Percentiles rank a stretch among this genome's conserved stretches.
These are phyloP conservation scores for Lamellibrachia luymesi DNA, from an alignment of 1,140 invertebrate species.

Conservation along the genomic window DNA sequence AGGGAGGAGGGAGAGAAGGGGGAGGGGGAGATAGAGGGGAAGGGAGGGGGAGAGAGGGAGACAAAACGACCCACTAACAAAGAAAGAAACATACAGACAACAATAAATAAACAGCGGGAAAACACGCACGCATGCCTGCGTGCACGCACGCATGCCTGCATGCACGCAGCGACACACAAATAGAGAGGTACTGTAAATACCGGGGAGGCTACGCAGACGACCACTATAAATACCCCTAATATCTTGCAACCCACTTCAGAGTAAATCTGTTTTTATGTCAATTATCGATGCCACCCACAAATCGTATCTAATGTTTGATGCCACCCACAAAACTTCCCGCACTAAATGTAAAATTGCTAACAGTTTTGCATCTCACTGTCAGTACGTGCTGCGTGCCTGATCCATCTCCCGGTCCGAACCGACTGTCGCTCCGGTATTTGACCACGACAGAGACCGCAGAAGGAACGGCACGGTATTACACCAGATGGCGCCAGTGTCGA, in stretches of 20 bases:
- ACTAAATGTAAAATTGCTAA: background rate
- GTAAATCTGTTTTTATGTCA: background rate
- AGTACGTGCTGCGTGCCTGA: background rate
- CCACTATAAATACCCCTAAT: background rate
- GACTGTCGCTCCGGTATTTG: background rate
- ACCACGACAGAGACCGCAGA: background rate
- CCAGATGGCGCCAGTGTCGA: background rate
- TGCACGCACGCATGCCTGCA: background rate
- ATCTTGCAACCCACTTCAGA: background rate
- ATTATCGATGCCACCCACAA: background rate
- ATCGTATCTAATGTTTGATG: background rate
- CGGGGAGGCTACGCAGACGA: background rate
- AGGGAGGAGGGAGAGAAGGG: background rate
- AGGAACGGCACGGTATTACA: background rate
- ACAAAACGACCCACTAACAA: background rate
- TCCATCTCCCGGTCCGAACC: background rate
- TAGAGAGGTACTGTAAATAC: background rate
- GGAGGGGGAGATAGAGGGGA: background rate
- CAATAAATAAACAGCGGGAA: background rate
- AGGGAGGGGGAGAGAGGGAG: background rate
- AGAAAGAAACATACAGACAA: background rate
- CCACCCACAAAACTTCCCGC: background rate
- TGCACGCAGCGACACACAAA: background rate
- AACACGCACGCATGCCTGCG: background rate
- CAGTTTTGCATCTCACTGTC: background rate